Conservation (phyloP, 2,888 invertebrate genomes). For the Nowickia ferox region DNA sequence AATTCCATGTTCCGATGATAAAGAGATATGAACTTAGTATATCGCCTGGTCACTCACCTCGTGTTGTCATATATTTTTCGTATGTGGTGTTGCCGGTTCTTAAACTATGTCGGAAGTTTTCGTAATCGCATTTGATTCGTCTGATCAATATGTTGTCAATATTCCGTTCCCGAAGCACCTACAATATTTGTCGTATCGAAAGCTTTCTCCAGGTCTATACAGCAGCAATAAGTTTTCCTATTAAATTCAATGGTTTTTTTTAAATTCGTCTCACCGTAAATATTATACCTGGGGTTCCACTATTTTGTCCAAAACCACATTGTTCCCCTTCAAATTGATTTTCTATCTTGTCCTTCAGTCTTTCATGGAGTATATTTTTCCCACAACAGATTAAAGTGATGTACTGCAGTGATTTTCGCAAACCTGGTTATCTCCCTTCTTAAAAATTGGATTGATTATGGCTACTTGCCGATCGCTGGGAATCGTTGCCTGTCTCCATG, state of each 20-base stretch:
- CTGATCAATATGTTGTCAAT: background rate
- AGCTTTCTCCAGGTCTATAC: slow-evolving; percentile 9
- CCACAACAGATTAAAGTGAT: no score
- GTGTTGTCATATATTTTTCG: background rate
- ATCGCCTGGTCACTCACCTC: background rate
- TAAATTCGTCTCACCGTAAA: background rate
- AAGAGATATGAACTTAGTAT: background rate
- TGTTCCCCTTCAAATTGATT: slow-evolving; percentile 4
- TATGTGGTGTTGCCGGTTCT: background rate
- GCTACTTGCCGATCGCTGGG: no score
- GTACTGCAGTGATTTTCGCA: no score
- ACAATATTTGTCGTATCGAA: slow-evolving; percentile 5
- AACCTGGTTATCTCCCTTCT: no score
- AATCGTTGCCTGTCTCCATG: no score
- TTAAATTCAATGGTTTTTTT: slow-evolving; percentile 9
- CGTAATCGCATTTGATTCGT: background rate
- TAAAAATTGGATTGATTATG: no score
- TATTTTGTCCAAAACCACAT: slow-evolving; percentile 8
- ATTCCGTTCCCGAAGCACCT: slow-evolving; percentile 2
- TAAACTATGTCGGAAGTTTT: background rate
- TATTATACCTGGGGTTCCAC: slow-evolving; percentile 1
- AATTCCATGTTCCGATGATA: background rate
- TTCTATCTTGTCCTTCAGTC: background rate
- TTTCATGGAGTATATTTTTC: no score
- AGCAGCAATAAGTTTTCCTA: background rate